These are phyloP conservation scores for Cremastinae sp. DNA, from an alignment of 2,888 invertebrate species.

Conservation along the genomic window DNA sequence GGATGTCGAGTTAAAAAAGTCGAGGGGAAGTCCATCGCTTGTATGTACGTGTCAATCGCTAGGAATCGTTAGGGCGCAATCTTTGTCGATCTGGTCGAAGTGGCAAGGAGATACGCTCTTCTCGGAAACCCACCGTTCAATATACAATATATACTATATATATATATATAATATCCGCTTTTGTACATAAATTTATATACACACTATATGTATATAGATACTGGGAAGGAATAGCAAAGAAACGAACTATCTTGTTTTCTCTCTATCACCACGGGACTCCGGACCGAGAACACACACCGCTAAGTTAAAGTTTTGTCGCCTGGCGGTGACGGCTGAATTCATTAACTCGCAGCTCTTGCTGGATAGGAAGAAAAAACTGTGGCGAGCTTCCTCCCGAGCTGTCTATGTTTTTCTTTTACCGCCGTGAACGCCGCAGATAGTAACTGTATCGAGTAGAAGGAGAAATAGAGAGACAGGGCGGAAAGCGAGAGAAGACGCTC, in stretches of 20 bases:
- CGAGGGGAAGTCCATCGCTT: background rate
- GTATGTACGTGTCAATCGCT: slow-evolving; percentile 12
- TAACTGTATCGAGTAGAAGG: background rate
- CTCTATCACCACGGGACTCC: slow-evolving; percentile 7
- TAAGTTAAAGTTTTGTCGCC: slow-evolving; percentile 53
- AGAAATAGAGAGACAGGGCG: background rate
- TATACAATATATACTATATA: background rate
- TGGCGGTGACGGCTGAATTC: slow-evolving; percentile 59
- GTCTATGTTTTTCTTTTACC: slow-evolving; percentile 12
- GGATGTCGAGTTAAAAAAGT: slow-evolving; percentile 47
- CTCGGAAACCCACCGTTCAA: no score
- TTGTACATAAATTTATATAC: slow-evolving; percentile 15
- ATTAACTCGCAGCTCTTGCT: slow-evolving; percentile 44
- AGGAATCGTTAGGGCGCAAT: slow-evolving; percentile 7
- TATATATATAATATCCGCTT: background rate
- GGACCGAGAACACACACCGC: slow-evolving; percentile 17
- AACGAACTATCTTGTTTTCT: slow-evolving; percentile 35
- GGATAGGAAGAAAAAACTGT: slow-evolving; percentile 33
- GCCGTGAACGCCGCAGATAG: background rate
- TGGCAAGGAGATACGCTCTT: background rate
- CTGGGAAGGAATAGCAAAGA: slow-evolving; percentile 9
- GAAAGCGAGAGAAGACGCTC: slow-evolving; percentile 32
- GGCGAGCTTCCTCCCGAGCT: slow-evolving; percentile 27
- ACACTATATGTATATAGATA: background rate
- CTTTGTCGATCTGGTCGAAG: background rate